Base-by-base conservation (phyloP, 2,113 vertebrate species). In the Gambusia affinis region DNA sequence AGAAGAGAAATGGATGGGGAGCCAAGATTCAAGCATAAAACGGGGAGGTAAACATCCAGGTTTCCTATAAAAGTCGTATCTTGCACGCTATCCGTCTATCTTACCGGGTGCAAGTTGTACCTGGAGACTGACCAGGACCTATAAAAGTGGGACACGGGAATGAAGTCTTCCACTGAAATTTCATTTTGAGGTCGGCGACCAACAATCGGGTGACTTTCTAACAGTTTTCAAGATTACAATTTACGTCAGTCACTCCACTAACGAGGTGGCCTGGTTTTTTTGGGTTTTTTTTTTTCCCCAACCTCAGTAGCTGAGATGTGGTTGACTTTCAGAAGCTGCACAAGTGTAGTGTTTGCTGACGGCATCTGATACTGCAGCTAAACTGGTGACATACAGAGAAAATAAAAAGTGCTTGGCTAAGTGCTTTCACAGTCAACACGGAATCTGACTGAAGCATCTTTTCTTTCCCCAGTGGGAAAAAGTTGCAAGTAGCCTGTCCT, bases 381-480 rank as follows among this genome's bases (percentile, higher is more conserved):
- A 57, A 57, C 17, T n/a, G 51, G 51, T 57, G 51, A 57, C 51
- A 57, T 47, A 4, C 44, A 19, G 17, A 57, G 17, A 10, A 57
- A 37, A 37, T 37, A 37, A 57, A 57, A 57, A n/a, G 51, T 24
- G 51, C 22, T 57, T 57, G 7, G 51, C 51, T n/a, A n/a, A 24
- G 51, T 57, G 22, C n/a, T 33, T 31, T 65, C 3, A 6, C 10
- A 65, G 22, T 69, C 78, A 27, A 65, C 12, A 83, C 27, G 76
- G 79, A 89, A 85, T 67, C 14, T 57, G 57, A 81, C 35, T 37
- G 63, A 76, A 28, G 35, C 60, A 79, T 35, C 42, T 64, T 64
- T 10, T 33, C 29, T 64, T 37, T 33, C 30, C 15, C 30, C 14
- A 0, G 29, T 33, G 7, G 8, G 28, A 62, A 33, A 22, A 64